Evolutionary conservation across 2,113 vertebrate genomes (phyloP), one percentile per base, ranked within the genome.

Genomic region (Stigmatopora argus): DNA sequence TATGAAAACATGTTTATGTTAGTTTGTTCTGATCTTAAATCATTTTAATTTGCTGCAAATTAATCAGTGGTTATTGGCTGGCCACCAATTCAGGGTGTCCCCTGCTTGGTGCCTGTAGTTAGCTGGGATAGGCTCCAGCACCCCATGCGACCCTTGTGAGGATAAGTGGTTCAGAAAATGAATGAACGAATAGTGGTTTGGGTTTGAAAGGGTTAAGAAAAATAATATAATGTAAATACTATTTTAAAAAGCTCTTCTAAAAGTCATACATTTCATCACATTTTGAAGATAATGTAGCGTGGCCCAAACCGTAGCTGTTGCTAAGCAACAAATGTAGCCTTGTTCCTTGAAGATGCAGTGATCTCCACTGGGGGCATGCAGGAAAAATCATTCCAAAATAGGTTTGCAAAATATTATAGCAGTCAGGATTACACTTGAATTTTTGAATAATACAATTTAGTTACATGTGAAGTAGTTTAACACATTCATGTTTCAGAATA

Each of bases 251-350:
- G 5, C n/a, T 6, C 21, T 38, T 19, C n/a, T 60, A 53, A 65
- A 69, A 74, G 69, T 70, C 69, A 52, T 66, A 19, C 67, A 67
- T 51, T 49, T 49, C 21, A 67, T 47, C 18, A 71, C 45, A 82
- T 75, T 67, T 83, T 74, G 48, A 65, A 67, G 60, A 78, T 57
- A 8, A 66, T 62, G 71, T 77, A 79, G 80, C 76, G 72, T 73
- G 66, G 77, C 78, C 81, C 4, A 48, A 72, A 80, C 70, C 73
- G 74, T 62, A 72, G 79, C 76, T 81, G 87, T 87, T 88, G 80
- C 87, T 56, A 68, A 78, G 87, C 84, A 86, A 88, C 87, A 87
- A 83, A 80, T 81, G 78, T 35, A 76, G 83, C 77, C 75, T 80
- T 31, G 26, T 31, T 82, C 74, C 79, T 41, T 75, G 78, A 78